phyloP scores from a whole-genome alignment of 1,140 invertebrate species.

The Apis florea region DNA sequence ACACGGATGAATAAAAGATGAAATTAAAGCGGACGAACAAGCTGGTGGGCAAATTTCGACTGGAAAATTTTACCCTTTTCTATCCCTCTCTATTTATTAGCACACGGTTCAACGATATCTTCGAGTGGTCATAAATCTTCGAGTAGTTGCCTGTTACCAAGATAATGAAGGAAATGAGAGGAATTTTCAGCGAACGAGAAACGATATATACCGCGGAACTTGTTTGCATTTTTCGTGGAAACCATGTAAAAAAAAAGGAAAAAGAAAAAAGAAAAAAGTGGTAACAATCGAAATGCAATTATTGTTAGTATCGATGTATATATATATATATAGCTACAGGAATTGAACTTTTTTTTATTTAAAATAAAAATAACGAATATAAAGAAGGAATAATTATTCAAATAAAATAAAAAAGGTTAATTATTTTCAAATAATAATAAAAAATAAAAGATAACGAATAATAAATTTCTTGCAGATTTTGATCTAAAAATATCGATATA shows the following conservation, averaged over 20 bases:
- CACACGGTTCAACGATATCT: constrained; percentile 23
- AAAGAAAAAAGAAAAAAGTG: background rate
- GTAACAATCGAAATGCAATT: background rate
- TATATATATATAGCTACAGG: too few relatives aligned
- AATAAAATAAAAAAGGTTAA: too few relatives aligned
- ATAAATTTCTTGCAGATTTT: too few relatives aligned
- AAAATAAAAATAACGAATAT: too few relatives aligned
- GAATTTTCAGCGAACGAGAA: constrained; percentile 16
- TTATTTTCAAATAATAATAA: too few relatives aligned
- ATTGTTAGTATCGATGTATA: background rate
- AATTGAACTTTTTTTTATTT: too few relatives aligned
- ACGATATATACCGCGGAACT: constrained; percentile 1
- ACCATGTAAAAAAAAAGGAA: background rate
- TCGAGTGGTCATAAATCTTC: constrained; percentile 33
- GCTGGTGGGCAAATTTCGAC: background rate
- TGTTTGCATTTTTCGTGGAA: constrained; percentile 11
- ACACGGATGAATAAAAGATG: constrained; percentile 17
- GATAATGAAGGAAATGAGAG: constrained; percentile 37
- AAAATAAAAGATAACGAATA: too few relatives aligned
- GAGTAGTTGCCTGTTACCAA: constrained; percentile 33
- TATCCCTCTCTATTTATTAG: constrained; percentile 25
- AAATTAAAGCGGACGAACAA: constrained; percentile 14
- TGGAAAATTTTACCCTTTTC: background rate
- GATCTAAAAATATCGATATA: too few relatives aligned
- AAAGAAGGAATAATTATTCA: too few relatives aligned